phyloP scores from a whole-genome alignment of 2,888 invertebrate species.

The Ellobium chinense region DNA sequence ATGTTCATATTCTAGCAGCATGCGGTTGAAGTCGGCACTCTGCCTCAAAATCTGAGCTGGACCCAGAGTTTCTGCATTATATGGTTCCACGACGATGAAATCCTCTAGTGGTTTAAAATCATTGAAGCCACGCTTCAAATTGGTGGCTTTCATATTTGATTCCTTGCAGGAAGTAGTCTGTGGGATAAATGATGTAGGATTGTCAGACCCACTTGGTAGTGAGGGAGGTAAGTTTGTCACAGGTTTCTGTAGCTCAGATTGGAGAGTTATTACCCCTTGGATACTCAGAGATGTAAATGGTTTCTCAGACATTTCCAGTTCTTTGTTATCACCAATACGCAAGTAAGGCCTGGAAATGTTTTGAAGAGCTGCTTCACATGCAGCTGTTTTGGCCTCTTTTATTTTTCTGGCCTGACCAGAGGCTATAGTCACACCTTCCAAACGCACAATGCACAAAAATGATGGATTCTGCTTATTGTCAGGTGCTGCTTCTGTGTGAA shows the following conservation, averaged over 20 bases:
- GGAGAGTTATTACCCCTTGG: no score
- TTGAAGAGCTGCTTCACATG: constrained; percentile 79
- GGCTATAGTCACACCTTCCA: constrained; percentile 78
- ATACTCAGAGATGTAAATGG: no score
- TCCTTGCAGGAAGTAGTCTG: constrained; percentile 14
- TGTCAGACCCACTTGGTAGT: no score
- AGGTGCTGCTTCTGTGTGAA: constrained; percentile 28
- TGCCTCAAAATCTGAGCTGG: constrained; percentile 56
- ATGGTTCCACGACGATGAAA: constrained; percentile 64
- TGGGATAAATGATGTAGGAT: neutral
- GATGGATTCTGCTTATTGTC: neutral
- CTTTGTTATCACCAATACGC: constrained; percentile 74
- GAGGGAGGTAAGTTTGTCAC: neutral
- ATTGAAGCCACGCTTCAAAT: constrained; percentile 11
- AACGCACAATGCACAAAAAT: constrained; percentile 73
- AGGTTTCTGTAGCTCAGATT: no score
- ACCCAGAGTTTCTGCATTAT: constrained; percentile 40
- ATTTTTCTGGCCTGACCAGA: constrained; percentile 74
- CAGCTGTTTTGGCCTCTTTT: constrained; percentile 80
- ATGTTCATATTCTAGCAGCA: constrained; percentile 62
- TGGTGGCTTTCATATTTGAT: constrained; percentile 35
- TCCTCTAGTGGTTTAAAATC: constrained; percentile 50
- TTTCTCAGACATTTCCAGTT: neutral
- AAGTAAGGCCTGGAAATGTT: constrained; percentile 81
- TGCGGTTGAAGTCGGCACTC: constrained; percentile 70